These are phyloP conservation scores for Pandemis corylana DNA, from an alignment of 2,888 invertebrate species.

Conservation along the genomic window DNA sequence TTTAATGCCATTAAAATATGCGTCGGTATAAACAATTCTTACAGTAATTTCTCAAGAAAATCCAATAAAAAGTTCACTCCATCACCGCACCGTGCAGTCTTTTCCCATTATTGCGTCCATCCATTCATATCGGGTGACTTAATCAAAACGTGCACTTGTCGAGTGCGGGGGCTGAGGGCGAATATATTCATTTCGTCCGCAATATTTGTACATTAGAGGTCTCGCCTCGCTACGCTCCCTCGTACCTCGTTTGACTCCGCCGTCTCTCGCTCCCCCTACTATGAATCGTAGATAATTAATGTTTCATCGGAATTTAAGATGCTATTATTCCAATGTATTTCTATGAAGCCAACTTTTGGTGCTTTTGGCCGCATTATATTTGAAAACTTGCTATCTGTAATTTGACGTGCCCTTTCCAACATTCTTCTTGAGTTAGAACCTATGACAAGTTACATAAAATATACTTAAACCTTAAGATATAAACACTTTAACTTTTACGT, in stretches of 20 bases:
- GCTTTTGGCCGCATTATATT: too few species aligned
- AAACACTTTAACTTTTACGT: too few species aligned
- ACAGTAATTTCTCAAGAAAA: constrained; percentile 40
- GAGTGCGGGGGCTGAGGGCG: constrained; percentile 58
- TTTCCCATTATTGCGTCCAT: constrained; percentile 63
- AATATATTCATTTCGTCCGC: constrained; percentile 84
- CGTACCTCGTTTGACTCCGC: constrained; percentile 66
- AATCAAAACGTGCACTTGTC: constrained; percentile 79
- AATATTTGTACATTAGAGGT: constrained; percentile 85
- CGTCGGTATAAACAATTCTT: not conserved
- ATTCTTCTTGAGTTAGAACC: too few species aligned
- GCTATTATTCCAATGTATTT: not conserved
- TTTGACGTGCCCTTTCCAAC: too few species aligned
- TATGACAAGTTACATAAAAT: not conserved
- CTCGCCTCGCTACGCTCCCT: constrained; percentile 79
- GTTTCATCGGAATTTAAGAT: not conserved
- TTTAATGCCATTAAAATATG: not conserved
- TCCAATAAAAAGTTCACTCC: constrained; percentile 59
- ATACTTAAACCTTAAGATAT: too few species aligned
- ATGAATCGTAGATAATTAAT: constrained; percentile 6
- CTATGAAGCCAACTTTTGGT: not conserved
- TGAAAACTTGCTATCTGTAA: not conserved
- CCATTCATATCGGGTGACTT: constrained; percentile 78
- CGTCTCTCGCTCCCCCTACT: constrained; percentile 12
- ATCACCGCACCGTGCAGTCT: constrained; percentile 57